Evolutionary conservation across 2,797 vertebrate genomes (phyloP).

Genomic region (Poeciliopsis turneri): DNA sequence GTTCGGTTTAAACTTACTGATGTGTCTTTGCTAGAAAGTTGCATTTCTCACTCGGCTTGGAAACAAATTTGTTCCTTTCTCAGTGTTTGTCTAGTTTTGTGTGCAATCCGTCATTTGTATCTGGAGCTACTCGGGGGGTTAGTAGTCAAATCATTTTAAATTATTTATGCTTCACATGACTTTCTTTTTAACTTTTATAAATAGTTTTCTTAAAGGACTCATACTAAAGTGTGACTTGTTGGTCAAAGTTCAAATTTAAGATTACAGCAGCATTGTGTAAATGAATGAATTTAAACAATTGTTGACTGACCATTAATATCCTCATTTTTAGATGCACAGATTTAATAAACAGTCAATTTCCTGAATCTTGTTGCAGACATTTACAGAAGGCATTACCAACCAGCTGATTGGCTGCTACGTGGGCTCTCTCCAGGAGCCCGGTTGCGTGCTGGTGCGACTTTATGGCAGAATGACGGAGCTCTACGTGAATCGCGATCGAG

Average conservation of each 20-base stretch:
- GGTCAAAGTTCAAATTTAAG: no score
- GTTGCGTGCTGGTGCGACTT: slow-evolving; percentile 78
- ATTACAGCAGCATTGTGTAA: no score
- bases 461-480: slow-evolving; percentile 82
- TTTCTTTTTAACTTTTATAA: no score
- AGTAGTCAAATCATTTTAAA: not conserved
- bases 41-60: not conserved
- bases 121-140: not conserved
- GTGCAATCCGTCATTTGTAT: not conserved
- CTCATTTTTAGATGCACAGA: no score
- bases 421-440: slow-evolving; percentile 63
- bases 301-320: no score
- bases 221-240: no score
- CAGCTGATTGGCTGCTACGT: slow-evolving; percentile 80
- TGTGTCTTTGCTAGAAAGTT: not conserved
- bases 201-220: no score
- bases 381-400: slow-evolving; percentile 86
- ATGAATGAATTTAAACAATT: no score
- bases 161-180: not conserved
- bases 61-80: not conserved
- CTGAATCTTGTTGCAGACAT: slow-evolving; percentile 61
- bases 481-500: slow-evolving; percentile 75
- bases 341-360: not conserved
- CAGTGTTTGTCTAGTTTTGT: not conserved
- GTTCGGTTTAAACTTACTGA: not conserved